These are phyloP conservation scores for Caenorhabditis afra DNA, from an alignment of 2,888 invertebrate species.

Conservation along the genomic window DNA sequence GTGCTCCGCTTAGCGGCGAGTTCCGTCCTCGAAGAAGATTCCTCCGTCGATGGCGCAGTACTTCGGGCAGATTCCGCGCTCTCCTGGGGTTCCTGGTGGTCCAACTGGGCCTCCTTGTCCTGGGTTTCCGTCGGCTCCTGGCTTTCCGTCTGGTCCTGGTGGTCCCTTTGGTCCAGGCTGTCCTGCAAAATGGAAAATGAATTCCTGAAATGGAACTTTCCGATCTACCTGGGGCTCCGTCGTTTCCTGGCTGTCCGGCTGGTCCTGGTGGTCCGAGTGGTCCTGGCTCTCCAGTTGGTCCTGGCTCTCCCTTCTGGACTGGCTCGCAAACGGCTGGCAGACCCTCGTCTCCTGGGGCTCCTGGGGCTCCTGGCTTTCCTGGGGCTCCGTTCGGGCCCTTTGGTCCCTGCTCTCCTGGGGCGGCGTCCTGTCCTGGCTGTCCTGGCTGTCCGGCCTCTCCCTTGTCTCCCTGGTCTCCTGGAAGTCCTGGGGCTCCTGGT, in stretches of 20 bases:
- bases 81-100: conserved; percentile 67
- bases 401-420: conserved; percentile 71
- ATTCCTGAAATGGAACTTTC: background rate
- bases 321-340: conserved; percentile 66
- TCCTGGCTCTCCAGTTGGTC: conserved; percentile 72
- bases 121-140: conserved; percentile 68
- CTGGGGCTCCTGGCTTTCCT: conserved; percentile 72
- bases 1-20: conserved; percentile 51
- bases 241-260: conserved; percentile 69
- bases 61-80: conserved; percentile 66
- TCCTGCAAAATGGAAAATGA: conserved; percentile 42
- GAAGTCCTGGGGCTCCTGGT: conserved; percentile 71
- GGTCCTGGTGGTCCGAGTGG: conserved; percentile 71
- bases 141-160: conserved; percentile 67
- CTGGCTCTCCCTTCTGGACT: conserved; percentile 70
- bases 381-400: conserved; percentile 72
- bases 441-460: conserved; percentile 71
- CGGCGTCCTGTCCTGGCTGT: conserved; percentile 66
- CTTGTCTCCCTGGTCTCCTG: conserved; percentile 70
- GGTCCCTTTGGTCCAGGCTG: conserved; percentile 66
- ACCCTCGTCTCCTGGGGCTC: conserved; percentile 68
- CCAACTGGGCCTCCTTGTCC: conserved; percentile 66
- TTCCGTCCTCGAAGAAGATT: conserved; percentile 70
- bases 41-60: conserved; percentile 68
- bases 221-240: conserved; percentile 55